These are phyloP conservation scores for Andricus grossulariae DNA, from an alignment of 1,140 invertebrate species.

Conservation along the genomic window DNA sequence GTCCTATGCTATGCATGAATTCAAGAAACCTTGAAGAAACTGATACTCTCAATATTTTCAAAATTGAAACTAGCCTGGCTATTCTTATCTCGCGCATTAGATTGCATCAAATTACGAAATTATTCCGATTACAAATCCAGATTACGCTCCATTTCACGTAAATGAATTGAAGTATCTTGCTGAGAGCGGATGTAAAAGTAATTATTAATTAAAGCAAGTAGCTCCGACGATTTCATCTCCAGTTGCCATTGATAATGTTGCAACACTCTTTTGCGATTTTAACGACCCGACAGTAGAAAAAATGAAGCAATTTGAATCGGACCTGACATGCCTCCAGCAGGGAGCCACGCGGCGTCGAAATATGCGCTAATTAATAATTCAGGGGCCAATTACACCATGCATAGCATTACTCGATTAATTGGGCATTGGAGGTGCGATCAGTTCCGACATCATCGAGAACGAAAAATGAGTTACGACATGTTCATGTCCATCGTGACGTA, in stretches of 20 bases:
- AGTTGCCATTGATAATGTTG: too few species aligned
- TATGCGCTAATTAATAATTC: slow-evolving; percentile 48
- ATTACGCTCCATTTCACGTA: neutral
- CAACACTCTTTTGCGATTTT: too few species aligned
- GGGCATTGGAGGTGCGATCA: slow-evolving; percentile 27
- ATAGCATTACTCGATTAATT: slow-evolving; percentile 10
- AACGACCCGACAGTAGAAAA: too few species aligned
- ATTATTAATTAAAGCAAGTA: too few species aligned
- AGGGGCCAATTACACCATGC: slow-evolving; percentile 39
- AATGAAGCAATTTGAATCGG: slow-evolving; percentile 33
- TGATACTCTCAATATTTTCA: slow-evolving; percentile 3
- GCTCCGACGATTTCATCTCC: too few species aligned
- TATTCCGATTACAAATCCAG: neutral
- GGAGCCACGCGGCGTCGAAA: slow-evolving; percentile 30
- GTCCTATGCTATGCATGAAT: neutral
- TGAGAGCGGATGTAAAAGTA: too few species aligned
- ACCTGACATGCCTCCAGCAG: slow-evolving; percentile 39
- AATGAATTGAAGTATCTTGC: too few species aligned
- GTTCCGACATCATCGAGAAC: neutral
- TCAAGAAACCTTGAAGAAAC: neutral
- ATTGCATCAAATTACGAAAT: neutral
- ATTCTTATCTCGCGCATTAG: neutral
- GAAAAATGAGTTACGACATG: slow-evolving; percentile 39
- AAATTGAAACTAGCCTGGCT: neutral
- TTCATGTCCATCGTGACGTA: neutral